phyloP scores from a whole-genome alignment of 1,140 invertebrate genomes.

The Bemisia tabaci region DNA sequence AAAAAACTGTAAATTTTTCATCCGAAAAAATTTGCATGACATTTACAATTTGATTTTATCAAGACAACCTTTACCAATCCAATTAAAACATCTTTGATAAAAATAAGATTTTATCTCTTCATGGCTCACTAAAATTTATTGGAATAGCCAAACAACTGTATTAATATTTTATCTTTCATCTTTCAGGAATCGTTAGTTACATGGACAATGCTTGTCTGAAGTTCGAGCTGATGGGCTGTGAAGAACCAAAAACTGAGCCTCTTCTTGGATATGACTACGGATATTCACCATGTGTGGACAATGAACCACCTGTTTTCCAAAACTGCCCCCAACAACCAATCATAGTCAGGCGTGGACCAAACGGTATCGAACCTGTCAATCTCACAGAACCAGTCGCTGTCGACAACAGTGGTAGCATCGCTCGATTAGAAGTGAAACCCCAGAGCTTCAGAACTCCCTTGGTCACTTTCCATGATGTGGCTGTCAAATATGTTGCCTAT shows the following conservation, averaged over 20 bases:
- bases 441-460: constrained; percentile 79
- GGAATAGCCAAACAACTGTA: too few relatives aligned
- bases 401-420: constrained; percentile 90
- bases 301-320: constrained; percentile 89
- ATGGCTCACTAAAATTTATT: too few relatives aligned
- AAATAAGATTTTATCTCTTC: too few relatives aligned
- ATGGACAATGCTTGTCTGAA: constrained; percentile 93
- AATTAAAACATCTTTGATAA: too few relatives aligned
- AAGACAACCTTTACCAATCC: too few relatives aligned
- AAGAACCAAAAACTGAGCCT: constrained; percentile 62
- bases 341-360: constrained; percentile 69
- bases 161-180: too few relatives aligned
- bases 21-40: too few relatives aligned
- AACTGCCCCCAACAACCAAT: constrained; percentile 89
- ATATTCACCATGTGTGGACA: constrained; percentile 88
- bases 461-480: constrained; percentile 77
- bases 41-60: too few relatives aligned
- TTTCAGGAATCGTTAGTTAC: constrained; percentile 74
- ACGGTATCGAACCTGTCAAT: constrained; percentile 75
- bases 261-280: constrained; percentile 85
- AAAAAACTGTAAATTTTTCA: too few relatives aligned
- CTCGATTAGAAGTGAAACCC: constrained; percentile 78
- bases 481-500: constrained; percentile 89
- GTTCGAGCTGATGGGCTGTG: constrained; percentile 92
- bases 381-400: constrained; percentile 83